A percentile compares a stretch with the other conserved stretches of the same genome.
Evolutionary conservation across 2,797 vertebrate species (phyloP).

Genomic region (Mastacembelus armatus): DNA sequence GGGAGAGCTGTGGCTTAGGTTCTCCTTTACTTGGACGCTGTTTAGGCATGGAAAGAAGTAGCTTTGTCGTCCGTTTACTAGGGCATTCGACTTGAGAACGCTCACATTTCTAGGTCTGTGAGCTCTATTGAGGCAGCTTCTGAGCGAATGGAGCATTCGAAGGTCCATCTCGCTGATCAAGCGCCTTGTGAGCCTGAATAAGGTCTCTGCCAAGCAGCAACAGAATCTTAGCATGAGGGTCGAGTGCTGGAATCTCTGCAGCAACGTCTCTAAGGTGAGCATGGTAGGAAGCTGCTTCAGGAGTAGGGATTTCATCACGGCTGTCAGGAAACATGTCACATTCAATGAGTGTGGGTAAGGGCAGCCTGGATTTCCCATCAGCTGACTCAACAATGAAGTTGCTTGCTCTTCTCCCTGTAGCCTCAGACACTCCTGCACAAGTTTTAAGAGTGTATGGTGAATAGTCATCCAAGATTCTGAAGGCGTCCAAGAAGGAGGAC

Average conservation of each 20-base stretch:
- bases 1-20: no score
- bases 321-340: slow-evolving; percentile 12
- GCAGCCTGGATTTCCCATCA: background rate
- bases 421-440: background rate
- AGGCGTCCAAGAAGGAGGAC: background rate
- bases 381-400: background rate
- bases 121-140: background rate
- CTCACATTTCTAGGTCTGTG: no score
- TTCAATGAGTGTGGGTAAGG: slow-evolving; percentile 1
- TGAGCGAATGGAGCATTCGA: slow-evolving; percentile 18
- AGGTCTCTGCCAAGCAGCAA: no score
- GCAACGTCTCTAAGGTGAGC: background rate
- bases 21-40: no score
- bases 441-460: background rate
- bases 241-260: background rate
- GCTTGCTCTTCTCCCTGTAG: background rate
- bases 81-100: no score
- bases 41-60: no score
- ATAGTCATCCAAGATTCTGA: background rate
- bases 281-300: background rate
- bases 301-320: background rate
- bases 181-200: background rate
- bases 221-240: slow-evolving; percentile 5
- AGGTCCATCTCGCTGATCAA: background rate
- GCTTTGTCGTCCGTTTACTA: no score